Percentiles rank a stretch among this genome's conserved stretches.
Conservation (phyloP, 2,113 vertebrate genomes). For the Pterophyllum scalare region DNA sequence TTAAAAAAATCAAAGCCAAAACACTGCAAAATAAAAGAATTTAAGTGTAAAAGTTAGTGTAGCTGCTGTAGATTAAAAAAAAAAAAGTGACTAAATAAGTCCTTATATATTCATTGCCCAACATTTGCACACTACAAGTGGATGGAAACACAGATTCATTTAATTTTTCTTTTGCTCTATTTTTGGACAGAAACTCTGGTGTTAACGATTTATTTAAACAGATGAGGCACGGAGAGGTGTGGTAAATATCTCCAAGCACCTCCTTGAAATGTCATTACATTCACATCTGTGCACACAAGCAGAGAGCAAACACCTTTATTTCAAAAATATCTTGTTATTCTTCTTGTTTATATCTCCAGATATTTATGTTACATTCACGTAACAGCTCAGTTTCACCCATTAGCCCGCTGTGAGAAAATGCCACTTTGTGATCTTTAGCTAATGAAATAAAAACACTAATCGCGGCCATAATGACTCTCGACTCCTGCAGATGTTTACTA, state of each 20-base stretch:
- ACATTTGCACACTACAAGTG: background rate
- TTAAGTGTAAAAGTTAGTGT: background rate
- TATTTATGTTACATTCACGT: background rate
- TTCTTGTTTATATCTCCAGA: background rate
- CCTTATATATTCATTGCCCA: background rate
- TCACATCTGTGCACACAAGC: background rate
- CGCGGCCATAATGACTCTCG: background rate
- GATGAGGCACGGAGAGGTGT: background rate
- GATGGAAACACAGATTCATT: background rate
- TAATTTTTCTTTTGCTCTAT: background rate
- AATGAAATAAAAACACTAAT: conserved; percentile 1
- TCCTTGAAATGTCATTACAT: background rate
- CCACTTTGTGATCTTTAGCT: conserved; percentile 5
- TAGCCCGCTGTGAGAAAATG: background rate
- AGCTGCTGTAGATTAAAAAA: background rate
- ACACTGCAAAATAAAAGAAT: background rate
- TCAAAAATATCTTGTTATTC: background rate
- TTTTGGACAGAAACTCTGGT: background rate
- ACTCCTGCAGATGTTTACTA: conserved; percentile 4
- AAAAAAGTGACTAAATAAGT: background rate
- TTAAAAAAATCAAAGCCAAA: background rate
- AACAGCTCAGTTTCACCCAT: background rate
- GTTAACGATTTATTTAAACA: background rate
- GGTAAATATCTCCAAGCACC: background rate
- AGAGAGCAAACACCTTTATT: background rate